phyloP scores from a whole-genome alignment of 2,113 vertebrate species.

The Amia ocellicauda region DNA sequence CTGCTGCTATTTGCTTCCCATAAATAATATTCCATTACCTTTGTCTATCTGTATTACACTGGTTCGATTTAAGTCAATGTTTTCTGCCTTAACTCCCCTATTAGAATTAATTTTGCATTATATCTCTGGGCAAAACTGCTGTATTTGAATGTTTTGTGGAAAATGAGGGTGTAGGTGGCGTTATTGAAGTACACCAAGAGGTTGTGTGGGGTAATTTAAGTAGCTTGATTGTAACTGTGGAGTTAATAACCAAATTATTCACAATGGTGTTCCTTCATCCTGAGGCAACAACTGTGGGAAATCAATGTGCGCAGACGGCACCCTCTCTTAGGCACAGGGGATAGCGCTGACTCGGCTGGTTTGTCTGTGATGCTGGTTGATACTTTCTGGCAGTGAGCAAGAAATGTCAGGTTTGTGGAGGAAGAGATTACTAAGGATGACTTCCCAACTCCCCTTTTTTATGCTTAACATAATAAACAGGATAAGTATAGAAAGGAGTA shows the following conservation, averaged over 20 bases:
- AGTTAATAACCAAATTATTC: conserved; percentile 6
- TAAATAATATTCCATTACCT: neutral
- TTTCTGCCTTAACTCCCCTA: neutral
- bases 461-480: too few species aligned
- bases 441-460: too few species aligned
- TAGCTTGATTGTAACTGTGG: neutral
- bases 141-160: neutral
- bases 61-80: neutral
- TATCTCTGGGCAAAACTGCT: neutral
- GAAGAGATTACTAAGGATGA: neutral
- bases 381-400: conserved; percentile 4
- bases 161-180: neutral
- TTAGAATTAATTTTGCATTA: conserved; percentile 2
- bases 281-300: conserved; percentile 6
- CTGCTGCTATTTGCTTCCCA: neutral
- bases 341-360: conserved; percentile 1
- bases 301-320: neutral
- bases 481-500: too few species aligned
- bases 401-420: neutral
- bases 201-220: neutral
- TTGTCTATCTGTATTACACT: neutral
- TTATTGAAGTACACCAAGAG: neutral
- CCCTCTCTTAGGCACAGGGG: neutral
- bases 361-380: conserved; percentile 1
- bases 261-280: neutral